These are phyloP conservation scores for Onychostruthus taczanowskii DNA, from an alignment of 2,113 vertebrate species.

Conservation along the genomic window DNA sequence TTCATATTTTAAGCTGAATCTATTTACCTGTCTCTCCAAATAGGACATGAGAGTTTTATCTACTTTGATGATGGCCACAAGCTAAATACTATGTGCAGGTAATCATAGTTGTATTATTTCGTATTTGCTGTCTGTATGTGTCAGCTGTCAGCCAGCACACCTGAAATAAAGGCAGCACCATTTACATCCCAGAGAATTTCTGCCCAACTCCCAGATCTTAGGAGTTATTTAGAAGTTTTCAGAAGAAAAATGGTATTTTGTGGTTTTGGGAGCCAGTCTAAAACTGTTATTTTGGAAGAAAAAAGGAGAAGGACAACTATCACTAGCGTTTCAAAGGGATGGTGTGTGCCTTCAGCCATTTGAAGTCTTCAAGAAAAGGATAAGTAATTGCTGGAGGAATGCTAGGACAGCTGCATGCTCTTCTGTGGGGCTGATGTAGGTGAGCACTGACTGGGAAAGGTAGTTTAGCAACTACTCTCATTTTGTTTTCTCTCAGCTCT, in stretches of 20 bases:
- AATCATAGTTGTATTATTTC: not conserved
- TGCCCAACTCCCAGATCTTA: not conserved
- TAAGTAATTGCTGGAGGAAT: not conserved
- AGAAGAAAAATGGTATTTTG: not conserved
- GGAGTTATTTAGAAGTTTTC: not conserved
- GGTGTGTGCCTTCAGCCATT: not conserved
- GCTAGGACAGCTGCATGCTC: not conserved
- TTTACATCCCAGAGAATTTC: not conserved
- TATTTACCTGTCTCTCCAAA: not conserved
- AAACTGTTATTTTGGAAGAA: not conserved
- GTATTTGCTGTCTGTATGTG: not conserved
- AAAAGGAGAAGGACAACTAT: not conserved
- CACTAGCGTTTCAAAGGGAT: not conserved
- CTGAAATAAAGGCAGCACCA: not conserved
- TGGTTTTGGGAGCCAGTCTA: not conserved
- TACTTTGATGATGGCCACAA: not conserved
- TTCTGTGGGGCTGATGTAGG: not conserved
- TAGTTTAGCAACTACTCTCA: not conserved
- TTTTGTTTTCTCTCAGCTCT: not conserved
- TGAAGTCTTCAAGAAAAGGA: not conserved
- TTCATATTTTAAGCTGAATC: not conserved
- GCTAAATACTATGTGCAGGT: not conserved
- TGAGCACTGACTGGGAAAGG: not conserved
- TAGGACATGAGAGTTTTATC: not conserved
- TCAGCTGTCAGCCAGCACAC: not conserved